These are phyloP conservation scores for Drosophila austrosaltans DNA, from an alignment of 2,888 invertebrate genomes.

Conservation along the genomic window DNA sequence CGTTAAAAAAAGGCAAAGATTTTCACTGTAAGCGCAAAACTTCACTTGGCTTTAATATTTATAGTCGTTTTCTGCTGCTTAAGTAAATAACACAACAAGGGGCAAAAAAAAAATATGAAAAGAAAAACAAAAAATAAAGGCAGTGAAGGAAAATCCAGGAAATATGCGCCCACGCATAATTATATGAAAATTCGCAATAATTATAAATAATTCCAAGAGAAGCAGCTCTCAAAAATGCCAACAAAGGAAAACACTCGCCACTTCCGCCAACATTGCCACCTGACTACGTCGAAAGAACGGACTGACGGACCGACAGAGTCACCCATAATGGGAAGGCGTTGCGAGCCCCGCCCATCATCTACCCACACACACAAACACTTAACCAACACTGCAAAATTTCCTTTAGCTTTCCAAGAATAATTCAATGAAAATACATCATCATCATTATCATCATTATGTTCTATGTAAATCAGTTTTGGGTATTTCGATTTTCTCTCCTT, in stretches of 20 bases:
- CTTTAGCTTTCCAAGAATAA: constrained; percentile 51
- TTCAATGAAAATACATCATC: constrained; percentile 51
- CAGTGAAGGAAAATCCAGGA: constrained; percentile 10
- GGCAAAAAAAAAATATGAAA: constrained; percentile 24
- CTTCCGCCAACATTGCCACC: constrained; percentile 60
- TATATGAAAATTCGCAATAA: constrained; percentile 76
- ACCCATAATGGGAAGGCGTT: constrained; percentile 4
- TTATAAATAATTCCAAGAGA: constrained; percentile 71
- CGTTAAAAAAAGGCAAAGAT: constrained; percentile 71
- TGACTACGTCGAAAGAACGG: constrained; percentile 22
- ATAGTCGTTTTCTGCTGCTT: constrained; percentile 52
- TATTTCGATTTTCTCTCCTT: constrained; percentile 27
- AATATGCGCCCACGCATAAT: constrained; percentile 70
- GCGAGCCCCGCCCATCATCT: constrained; percentile 22
- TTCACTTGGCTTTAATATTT: constrained; percentile 72
- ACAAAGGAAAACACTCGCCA: constrained; percentile 52
- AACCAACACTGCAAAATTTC: constrained; percentile 48
- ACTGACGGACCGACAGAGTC: constrained; percentile 12
- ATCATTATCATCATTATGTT: constrained; percentile 39
- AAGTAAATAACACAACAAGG: constrained; percentile 63
- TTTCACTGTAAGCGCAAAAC: constrained; percentile 54
- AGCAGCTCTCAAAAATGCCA: constrained; percentile 48
- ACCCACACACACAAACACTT: constrained; percentile 31
- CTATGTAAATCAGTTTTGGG: constrained; percentile 31
- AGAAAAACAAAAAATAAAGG: constrained; percentile 3